Evolutionary conservation across 2,113 vertebrate genomes (phyloP).

Genomic region (Pogona vitticeps): DNA sequence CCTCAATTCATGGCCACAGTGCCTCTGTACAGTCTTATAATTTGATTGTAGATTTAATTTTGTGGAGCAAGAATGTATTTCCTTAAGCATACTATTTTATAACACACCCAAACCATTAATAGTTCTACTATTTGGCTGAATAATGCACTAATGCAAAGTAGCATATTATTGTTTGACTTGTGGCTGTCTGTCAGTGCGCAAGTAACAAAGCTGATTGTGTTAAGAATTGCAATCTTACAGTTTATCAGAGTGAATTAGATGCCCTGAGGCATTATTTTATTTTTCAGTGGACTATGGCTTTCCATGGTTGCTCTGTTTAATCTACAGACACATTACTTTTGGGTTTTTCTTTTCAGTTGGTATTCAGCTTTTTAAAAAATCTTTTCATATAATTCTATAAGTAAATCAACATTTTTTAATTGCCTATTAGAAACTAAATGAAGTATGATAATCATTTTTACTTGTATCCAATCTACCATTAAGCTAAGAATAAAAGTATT

Average conservation of each 20-base stretch:
- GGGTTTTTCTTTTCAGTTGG: background rate
- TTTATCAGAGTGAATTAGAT: background rate
- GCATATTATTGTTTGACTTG: background rate
- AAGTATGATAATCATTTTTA: background rate
- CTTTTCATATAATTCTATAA: background rate
- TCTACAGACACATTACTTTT: background rate
- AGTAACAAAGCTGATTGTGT: background rate
- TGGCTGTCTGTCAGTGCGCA: background rate
- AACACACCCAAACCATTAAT: background rate
- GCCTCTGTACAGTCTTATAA: background rate
- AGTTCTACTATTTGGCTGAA: background rate
- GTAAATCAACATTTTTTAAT: background rate
- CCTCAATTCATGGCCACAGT: background rate
- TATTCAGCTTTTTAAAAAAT: background rate
- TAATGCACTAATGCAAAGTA: background rate
- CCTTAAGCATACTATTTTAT: background rate
- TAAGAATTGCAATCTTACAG: too few relatives aligned
- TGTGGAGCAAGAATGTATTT: background rate
- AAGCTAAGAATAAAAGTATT: fast-evolving
- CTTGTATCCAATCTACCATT: background rate
- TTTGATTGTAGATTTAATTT: background rate
- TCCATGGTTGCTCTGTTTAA: background rate
- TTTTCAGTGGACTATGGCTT: background rate
- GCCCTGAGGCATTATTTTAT: background rate
- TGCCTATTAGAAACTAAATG: conserved; percentile 4